Base-by-base conservation (phyloP, 2,797 vertebrate genomes). In the Pseudomugil gertrudae region DNA sequence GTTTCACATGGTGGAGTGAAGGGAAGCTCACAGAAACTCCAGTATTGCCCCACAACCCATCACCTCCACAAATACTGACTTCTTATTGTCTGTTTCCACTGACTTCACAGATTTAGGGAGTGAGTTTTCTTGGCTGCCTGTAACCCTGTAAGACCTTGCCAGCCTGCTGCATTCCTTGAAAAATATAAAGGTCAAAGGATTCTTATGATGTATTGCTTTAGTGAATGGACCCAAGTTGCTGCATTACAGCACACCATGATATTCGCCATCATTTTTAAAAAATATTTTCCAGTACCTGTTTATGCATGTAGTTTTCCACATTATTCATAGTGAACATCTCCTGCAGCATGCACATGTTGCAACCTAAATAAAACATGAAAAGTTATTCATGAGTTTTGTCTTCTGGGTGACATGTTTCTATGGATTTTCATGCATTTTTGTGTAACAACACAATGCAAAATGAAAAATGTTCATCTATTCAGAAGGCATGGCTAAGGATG, bases 1-100 rank as follows among this genome's bases (percentile, higher is more conserved):
- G 88, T 68, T 86, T 84, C 83, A 89, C 87, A 66, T 71, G 64
- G 62, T 64, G 5, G 57, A 79, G 62, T 40, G 63, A 66, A 70
- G 78, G 58, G 63, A 63, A 76, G 79, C 64, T 66, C 30, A 19
- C 67, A 65, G 73, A 72, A 67, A 71, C 23, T 61, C 1, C 0
- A 32, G 38, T 35, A 51, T 72, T 27, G 60, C 54, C 68, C 73
- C 21, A 33, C n/a, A 50, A 59, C 64, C 66, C 45, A 15, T 73
- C 77, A 73, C 66, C 83, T 71, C 52, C 40, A 35, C 62, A 29
- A 67, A 74, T 35, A 64, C 36, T 10, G 29, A 57, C 47, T 36
- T 56, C 63, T 72, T 65, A 71, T 63, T 80, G 15, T 63, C 14
- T 40, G 21, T 62, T 57, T 38, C 60, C 47, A 32, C 21, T 19